These are phyloP conservation scores for Lucifuga dentata DNA, from an alignment of 2,113 vertebrate species.

Conservation along the genomic window DNA sequence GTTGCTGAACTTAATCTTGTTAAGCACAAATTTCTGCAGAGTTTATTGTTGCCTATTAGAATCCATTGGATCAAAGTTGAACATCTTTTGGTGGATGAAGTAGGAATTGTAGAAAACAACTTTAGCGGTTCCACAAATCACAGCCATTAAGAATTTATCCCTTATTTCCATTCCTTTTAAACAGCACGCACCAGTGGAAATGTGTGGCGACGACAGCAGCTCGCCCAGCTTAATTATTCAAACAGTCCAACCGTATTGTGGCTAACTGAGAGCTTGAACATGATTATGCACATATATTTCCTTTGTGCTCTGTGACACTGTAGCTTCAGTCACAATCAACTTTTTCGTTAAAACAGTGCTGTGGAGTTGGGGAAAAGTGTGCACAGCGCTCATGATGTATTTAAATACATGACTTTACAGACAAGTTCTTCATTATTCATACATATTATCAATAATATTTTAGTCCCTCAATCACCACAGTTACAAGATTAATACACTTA, in stretches of 20 bases:
- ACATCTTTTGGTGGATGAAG: constrained; percentile 30
- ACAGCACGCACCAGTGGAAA: constrained; percentile 52
- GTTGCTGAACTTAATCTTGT: neutral
- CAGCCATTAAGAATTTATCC: constrained; percentile 70
- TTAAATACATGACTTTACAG: constrained; percentile 14
- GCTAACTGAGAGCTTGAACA: constrained; percentile 54
- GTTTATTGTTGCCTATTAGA: no score
- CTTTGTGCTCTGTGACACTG: constrained; percentile 49
- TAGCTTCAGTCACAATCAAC: constrained; percentile 46
- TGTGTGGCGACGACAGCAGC: constrained; percentile 65
- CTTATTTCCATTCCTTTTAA: constrained; percentile 71
- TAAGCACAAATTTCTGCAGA: constrained; percentile 7
- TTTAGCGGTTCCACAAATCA: constrained; percentile 58
- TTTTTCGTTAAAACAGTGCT: no score
- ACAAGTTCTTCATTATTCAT: constrained; percentile 10
- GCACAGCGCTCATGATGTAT: neutral
- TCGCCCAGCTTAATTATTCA: constrained; percentile 70
- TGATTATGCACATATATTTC: constrained; percentile 74
- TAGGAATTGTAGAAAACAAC: constrained; percentile 47
- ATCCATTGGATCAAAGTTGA: constrained; percentile 37
- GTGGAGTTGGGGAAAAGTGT: constrained; percentile 7
- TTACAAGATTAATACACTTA: no score
- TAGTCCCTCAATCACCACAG: no score
- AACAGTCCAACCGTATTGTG: constrained; percentile 60
- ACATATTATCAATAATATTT: constrained; percentile 1